phyloP scores from a whole-genome alignment of 2,113 vertebrate species.

The Rallus limicola region DNA sequence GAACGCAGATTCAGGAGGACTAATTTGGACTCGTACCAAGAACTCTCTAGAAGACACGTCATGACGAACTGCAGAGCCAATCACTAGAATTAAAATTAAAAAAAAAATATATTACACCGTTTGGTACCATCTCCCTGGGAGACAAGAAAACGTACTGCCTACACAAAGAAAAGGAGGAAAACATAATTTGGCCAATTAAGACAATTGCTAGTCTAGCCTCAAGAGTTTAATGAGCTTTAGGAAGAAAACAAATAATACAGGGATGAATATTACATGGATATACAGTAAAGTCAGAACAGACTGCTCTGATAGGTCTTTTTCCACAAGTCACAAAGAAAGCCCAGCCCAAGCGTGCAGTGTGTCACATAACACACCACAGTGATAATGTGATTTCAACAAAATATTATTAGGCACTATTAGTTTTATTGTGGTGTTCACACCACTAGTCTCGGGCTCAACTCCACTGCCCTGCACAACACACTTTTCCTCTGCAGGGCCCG shows the following conservation, averaged over 20 bases:
- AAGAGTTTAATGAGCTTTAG: neutral
- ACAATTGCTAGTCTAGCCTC: neutral
- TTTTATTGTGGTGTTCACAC: neutral
- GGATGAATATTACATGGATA: rapidly evolving
- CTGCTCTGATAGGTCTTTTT: neutral
- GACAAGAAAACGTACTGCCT: neutral
- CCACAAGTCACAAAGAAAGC: neutral
- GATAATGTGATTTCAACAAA: neutral
- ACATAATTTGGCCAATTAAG: neutral
- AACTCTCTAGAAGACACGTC: neutral
- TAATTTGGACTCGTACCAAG: neutral
- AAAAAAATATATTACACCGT: neutral
- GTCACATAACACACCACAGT: neutral
- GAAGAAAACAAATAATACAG: neutral
- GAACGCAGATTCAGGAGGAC: neutral
- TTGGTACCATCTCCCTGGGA: neutral
- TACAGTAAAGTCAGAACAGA: neutral
- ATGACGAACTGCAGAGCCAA: neutral
- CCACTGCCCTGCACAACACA: neutral
- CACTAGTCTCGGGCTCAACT: neutral
- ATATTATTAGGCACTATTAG: neutral
- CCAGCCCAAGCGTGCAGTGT: neutral
- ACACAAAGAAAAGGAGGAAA: neutral
- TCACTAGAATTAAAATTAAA: neutral
- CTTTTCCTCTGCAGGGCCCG: neutral